Conservation (phyloP, 2,888 invertebrate genomes). For the Xanthia togata region DNA sequence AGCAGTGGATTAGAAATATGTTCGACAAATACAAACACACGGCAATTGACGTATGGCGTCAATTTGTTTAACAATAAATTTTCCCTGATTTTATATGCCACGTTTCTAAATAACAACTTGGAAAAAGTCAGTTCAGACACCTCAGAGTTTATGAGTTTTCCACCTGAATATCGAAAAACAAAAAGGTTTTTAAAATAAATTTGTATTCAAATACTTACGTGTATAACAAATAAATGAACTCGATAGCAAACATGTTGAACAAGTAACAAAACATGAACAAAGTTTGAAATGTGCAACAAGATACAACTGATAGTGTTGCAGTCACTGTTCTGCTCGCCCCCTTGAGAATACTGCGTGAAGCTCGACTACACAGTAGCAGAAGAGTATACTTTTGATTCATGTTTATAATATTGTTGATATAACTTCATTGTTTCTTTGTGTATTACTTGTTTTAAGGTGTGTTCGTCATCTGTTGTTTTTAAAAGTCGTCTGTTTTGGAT, state of each 20-base stretch:
- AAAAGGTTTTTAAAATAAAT: not conserved
- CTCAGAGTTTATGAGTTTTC: not conserved
- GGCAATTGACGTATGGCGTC: no score
- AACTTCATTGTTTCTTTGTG: not conserved
- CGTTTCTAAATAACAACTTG: not conserved
- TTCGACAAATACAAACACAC: no score
- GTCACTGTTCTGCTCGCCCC: constrained; percentile 16
- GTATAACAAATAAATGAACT: not conserved
- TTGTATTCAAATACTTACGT: not conserved
- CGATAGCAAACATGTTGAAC: constrained; percentile 24
- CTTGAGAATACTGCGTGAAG: constrained; percentile 29
- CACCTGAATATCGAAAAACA: not conserved
- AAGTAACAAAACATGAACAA: constrained; percentile 35
- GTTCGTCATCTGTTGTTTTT: no score
- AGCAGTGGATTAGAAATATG: no score
- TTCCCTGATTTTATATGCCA: not conserved
- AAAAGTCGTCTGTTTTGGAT: no score
- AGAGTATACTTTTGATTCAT: constrained; percentile 1
- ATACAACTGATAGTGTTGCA: constrained; percentile 37
- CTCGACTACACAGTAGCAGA: constrained; percentile 2
- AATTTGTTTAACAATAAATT: not conserved
- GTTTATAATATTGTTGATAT: not conserved
- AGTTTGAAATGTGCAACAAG: constrained; percentile 46
- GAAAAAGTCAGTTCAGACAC: not conserved
- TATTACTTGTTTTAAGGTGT: not conserved